A percentile compares a stretch with the other conserved stretches of the same genome.
These are phyloP conservation scores for Chironomus tentans DNA, from an alignment of 2,888 invertebrate species.

Conservation along the genomic window DNA sequence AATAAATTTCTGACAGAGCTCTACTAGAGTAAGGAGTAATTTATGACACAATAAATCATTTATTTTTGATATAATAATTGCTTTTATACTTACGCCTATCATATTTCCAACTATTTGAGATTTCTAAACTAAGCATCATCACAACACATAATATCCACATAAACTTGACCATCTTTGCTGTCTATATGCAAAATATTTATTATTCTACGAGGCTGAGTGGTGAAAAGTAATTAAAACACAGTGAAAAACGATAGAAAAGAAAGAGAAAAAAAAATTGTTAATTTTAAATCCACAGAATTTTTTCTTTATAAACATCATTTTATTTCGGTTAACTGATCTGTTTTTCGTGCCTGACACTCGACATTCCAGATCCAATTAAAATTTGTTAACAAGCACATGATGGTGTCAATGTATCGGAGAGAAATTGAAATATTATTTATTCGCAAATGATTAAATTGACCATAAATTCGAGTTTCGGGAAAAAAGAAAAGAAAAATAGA, in stretches of 20 bases:
- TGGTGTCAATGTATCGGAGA: not conserved
- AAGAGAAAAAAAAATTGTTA: not conserved
- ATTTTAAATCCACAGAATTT: not conserved
- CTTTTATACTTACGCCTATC: conserved; percentile 11
- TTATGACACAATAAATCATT: too few relatives aligned
- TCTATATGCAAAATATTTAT: too few relatives aligned
- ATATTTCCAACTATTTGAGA: conserved; percentile 11
- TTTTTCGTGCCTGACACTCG: not conserved
- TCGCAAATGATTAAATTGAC: too few relatives aligned
- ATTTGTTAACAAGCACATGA: not conserved
- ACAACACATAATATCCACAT: conserved; percentile 5
- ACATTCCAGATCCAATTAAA: not conserved
- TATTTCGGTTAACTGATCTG: too few relatives aligned
- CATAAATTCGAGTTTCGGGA: too few relatives aligned
- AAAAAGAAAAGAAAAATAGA: too few relatives aligned
- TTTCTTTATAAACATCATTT: not conserved
- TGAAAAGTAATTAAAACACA: not conserved
- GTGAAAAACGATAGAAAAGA: not conserved
- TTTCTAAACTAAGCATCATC: conserved; percentile 15
- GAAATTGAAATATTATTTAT: not conserved
- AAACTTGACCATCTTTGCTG: conserved; percentile 7
- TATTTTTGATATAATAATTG: too few relatives aligned
- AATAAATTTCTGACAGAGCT: too few relatives aligned
- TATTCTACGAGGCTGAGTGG: not conserved
- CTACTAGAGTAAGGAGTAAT: too few relatives aligned